These are phyloP conservation scores for Drosophila watanabei DNA, from an alignment of 1,140 invertebrate genomes.

Conservation along the genomic window DNA sequence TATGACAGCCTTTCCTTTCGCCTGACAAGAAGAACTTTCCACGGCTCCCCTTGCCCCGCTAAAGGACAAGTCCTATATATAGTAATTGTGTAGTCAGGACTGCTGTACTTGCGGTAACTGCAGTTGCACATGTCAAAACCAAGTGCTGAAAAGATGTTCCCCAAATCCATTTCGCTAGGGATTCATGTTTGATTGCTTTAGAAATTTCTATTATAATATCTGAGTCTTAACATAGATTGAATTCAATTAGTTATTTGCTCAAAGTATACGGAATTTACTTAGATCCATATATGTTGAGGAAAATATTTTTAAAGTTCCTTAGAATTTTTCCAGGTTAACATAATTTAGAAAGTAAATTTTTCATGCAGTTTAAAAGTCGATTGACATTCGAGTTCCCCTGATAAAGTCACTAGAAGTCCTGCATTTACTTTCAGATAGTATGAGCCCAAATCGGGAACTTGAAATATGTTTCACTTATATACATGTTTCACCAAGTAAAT, in stretches of 20 bases:
- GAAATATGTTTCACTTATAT: slow-evolving; percentile 3
- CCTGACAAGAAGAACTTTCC: slow-evolving; percentile 70
- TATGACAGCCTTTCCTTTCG: slow-evolving; percentile 75
- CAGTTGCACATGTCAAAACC: slow-evolving; percentile 55
- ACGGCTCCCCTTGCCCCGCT: neutral
- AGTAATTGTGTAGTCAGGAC: slow-evolving; percentile 39
- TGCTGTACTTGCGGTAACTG: slow-evolving; percentile 42
- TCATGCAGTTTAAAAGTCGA: neutral
- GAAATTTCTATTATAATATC: neutral
- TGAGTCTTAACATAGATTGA: neutral
- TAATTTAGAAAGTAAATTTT: neutral
- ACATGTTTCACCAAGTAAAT: slow-evolving; percentile 27
- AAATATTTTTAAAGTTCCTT: too few species aligned
- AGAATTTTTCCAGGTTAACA: neutral
- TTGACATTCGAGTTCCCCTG: neutral
- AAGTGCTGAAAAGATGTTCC: slow-evolving; percentile 24
- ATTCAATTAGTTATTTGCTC: neutral
- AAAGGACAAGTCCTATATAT: slow-evolving; percentile 29
- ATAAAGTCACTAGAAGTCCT: neutral
- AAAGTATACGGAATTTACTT: neutral
- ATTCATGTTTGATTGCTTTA: neutral
- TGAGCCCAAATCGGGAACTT: neutral
- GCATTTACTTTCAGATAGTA: neutral
- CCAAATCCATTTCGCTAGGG: neutral
- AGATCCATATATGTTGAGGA: neutral